These are phyloP conservation scores for Corvus cornix DNA, from an alignment of 2,113 vertebrate species.

Conservation along the genomic window DNA sequence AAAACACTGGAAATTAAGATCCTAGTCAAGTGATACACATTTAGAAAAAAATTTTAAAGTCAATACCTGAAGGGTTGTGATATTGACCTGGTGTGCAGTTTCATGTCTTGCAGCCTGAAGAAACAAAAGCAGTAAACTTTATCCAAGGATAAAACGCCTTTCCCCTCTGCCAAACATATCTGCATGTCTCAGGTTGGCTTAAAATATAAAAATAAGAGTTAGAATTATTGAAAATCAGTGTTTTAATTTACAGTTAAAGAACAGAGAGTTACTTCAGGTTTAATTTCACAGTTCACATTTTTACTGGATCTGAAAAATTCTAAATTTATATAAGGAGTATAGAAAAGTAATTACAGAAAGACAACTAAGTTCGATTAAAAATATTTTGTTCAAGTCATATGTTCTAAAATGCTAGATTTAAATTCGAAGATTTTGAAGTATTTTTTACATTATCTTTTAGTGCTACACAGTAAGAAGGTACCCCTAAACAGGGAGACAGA, in stretches of 20 bases:
- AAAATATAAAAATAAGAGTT: not conserved
- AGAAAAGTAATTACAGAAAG: not conserved
- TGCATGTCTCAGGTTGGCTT: not conserved
- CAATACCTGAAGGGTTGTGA: slow-evolving; percentile 88
- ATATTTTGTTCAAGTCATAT: not conserved
- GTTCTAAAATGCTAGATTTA: not conserved
- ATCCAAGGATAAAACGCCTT: not conserved
- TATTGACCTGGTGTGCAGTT: slow-evolving; percentile 76
- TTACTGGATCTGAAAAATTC: not conserved
- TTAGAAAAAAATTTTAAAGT: not conserved
- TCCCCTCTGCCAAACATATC: not conserved
- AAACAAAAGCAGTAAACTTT: slow-evolving; percentile 39
- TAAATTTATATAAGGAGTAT: not conserved
- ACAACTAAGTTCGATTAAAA: not conserved
- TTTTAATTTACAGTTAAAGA: not conserved
- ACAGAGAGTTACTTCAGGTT: not conserved
- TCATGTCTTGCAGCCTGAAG: slow-evolving; percentile 81
- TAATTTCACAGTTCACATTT: not conserved
- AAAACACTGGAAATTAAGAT: not conserved
- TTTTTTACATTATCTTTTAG: not conserved
- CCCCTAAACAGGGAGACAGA: not conserved
- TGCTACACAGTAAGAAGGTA: not conserved
- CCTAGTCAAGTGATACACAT: not conserved
- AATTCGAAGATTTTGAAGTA: not conserved
- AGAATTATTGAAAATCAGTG: not conserved